These are phyloP conservation scores for Gymnoscopelus microlampas DNA, from an alignment of 2,797 vertebrate genomes.

Conservation along the genomic window DNA sequence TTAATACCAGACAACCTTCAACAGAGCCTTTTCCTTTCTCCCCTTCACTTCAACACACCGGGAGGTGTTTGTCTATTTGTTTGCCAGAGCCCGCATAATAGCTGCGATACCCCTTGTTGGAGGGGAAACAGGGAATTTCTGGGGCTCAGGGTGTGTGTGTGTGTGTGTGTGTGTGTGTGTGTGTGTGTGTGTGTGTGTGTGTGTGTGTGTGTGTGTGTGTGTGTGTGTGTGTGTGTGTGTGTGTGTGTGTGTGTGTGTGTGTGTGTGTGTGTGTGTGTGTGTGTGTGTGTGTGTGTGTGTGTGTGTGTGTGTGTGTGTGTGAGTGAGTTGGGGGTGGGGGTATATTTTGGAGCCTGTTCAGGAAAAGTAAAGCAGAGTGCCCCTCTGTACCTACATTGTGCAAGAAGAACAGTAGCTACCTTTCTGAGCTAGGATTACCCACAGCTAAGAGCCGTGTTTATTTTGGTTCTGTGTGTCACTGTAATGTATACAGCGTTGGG, in stretches of 20 bases:
- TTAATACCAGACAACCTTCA: constrained; percentile 64
- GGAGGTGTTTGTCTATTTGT: constrained; percentile 68
- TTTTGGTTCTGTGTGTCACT: constrained; percentile 69
- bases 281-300: no score
- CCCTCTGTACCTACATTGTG: constrained; percentile 70
- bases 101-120: constrained; percentile 67
- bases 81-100: constrained; percentile 68
- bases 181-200: no score
- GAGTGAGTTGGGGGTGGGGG: constrained; percentile 46
- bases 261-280: no score
- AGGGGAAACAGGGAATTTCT: constrained; percentile 26
- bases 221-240: no score
- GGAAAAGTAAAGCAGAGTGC: constrained; percentile 80
- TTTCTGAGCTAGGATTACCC: constrained; percentile 72
- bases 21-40: constrained; percentile 60
- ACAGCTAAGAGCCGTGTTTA: constrained; percentile 66
- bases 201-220: no score
- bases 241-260: no score
- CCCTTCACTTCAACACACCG: constrained; percentile 65
- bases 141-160: constrained; percentile 4
- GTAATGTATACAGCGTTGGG: constrained; percentile 64
- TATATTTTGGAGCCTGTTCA: constrained; percentile 80
- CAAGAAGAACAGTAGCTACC: constrained; percentile 79
- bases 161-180: no score
- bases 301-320: no score